Evolutionary conservation across 1,140 invertebrate genomes (phyloP).

Genomic region (Zaprionus capensis): DNA sequence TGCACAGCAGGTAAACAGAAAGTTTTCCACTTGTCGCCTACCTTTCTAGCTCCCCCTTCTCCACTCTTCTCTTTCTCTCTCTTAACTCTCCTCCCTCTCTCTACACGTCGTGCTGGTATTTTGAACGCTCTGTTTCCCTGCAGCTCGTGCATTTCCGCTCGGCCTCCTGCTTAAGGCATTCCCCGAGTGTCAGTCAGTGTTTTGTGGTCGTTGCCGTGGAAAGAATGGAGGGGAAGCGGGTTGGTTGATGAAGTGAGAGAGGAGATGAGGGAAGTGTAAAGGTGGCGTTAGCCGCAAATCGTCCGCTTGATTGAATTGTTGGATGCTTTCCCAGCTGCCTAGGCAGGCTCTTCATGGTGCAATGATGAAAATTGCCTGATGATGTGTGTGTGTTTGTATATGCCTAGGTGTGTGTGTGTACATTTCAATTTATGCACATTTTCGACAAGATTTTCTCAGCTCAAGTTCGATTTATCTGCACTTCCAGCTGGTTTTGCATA

Average conservation of each 20-base stretch:
- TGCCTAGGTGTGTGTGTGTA: constrained; percentile 19
- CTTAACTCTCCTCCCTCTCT: neutral
- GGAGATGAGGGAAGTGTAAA: neutral
- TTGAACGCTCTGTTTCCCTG: constrained; percentile 63
- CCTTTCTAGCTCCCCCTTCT: constrained; percentile 22
- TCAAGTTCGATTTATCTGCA: constrained; percentile 43
- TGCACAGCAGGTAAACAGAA: constrained; percentile 47
- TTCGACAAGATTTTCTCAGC: constrained; percentile 13
- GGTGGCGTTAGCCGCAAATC: constrained; percentile 65
- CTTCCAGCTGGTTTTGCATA: constrained; percentile 62
- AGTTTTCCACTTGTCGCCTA: constrained; percentile 59
- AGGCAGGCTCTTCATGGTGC: constrained; percentile 7
- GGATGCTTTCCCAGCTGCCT: constrained; percentile 39
- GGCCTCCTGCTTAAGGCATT: constrained; percentile 49
- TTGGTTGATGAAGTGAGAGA: neutral
- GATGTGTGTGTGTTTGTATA: constrained; percentile 25
- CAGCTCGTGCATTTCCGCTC: constrained; percentile 64
- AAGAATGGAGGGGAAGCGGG: neutral
- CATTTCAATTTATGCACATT: constrained; percentile 64
- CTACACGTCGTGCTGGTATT: constrained; percentile 41
- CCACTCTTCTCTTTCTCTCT: constrained; percentile 1
- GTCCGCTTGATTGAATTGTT: constrained; percentile 75
- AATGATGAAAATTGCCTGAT: constrained; percentile 62
- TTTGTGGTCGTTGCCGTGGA: constrained; percentile 4
- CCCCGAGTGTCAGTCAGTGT: constrained; percentile 29